Evolutionary conservation across 2,797 vertebrate species (phyloP).

Genomic region (Heterohyrax brucei): DNA sequence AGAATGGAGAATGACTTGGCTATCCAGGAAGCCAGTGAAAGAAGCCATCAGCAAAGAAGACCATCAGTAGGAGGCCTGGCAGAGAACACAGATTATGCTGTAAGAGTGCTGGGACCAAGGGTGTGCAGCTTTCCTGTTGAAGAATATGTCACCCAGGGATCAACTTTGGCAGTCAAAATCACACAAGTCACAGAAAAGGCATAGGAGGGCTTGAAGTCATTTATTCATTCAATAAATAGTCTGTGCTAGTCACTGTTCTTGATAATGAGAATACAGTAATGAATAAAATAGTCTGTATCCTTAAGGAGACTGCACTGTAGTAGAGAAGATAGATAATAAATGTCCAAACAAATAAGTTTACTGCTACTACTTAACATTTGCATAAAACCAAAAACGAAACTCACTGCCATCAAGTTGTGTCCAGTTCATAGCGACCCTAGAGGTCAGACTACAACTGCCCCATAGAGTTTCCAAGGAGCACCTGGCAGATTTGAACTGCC

Average conservation of each 20-base stretch:
- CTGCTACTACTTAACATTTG: neutral
- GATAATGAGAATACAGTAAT: neutral
- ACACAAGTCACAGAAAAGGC: neutral
- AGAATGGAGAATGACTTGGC: neutral
- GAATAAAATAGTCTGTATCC: neutral
- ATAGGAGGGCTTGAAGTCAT: neutral
- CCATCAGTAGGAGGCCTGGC: too few species aligned
- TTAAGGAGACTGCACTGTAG: neutral
- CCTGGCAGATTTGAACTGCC: too few species aligned
- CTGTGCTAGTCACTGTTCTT: neutral
- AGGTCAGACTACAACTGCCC: too few species aligned
- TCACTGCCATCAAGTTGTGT: too few species aligned
- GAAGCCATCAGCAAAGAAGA: neutral
- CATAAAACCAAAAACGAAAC: too few species aligned
- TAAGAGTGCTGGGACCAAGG: neutral
- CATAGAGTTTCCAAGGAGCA: too few species aligned
- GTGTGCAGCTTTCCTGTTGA: neutral
- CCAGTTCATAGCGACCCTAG: too few species aligned
- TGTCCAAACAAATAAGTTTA: neutral
- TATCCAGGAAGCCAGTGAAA: neutral
- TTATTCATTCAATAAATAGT: neutral
- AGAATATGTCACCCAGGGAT: neutral
- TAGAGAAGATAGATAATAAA: neutral
- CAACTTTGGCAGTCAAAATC: neutral
- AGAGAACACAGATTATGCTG: neutral